A percentile compares a stretch with the other conserved stretches of the same genome.
These are phyloP conservation scores for Himantopus leucocephalus DNA, from an alignment of 2,113 vertebrate genomes.

Conservation along the genomic window DNA sequence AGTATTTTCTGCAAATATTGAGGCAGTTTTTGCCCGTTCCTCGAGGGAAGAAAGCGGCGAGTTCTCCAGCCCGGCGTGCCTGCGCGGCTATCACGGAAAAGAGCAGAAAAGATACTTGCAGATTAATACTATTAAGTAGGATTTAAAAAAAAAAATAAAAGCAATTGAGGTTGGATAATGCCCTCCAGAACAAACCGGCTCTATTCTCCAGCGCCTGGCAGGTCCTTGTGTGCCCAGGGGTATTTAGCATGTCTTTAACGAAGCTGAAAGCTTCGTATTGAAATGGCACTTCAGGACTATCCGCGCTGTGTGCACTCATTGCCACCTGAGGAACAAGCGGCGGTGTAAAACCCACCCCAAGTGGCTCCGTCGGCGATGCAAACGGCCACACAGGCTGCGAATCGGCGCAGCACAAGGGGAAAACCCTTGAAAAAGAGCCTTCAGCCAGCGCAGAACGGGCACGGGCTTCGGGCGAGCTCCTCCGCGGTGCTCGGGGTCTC, in stretches of 20 bases:
- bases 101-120: not conserved
- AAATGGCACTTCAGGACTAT: not conserved
- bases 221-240: not conserved
- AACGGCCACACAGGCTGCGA: not conserved
- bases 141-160: not conserved
- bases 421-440: not conserved
- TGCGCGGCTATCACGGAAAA: not conserved
- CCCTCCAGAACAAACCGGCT: not conserved
- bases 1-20: not conserved
- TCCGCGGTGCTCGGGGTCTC: not conserved
- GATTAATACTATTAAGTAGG: not conserved
- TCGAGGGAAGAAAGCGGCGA: not conserved
- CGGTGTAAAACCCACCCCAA: not conserved
- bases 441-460: not conserved
- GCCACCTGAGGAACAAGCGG: not conserved
- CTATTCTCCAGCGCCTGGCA: not conserved
- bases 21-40: not conserved
- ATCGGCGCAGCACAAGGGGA: not conserved
- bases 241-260: not conserved
- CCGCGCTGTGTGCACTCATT: not conserved
- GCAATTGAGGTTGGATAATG: not conserved
- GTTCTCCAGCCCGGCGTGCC: not conserved
- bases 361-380: accelerated
- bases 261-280: not conserved
- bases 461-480: not conserved